A percentile compares a stretch with the other conserved stretches of the same genome.
Evolutionary conservation across 2,797 vertebrate genomes (phyloP).

Genomic region (Balearica regulorum): DNA sequence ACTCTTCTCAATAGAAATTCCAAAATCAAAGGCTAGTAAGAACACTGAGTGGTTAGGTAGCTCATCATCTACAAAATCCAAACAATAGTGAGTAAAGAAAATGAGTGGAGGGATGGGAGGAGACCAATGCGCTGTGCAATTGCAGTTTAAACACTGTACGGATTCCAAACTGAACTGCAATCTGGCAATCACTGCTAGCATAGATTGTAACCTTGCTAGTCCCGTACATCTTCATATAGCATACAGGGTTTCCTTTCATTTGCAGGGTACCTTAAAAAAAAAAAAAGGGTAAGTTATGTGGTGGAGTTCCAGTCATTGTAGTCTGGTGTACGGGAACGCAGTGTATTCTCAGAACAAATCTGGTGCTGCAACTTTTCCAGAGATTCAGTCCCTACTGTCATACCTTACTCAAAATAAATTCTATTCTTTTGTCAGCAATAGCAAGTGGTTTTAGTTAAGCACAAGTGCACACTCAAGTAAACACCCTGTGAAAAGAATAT

Average conservation of each 20-base stretch:
- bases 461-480: not conserved
- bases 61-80: not conserved
- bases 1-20: not conserved
- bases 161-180: not conserved
- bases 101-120: not conserved
- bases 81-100: not conserved
- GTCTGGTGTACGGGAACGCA: not conserved
- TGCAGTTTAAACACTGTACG: not conserved
- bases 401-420: not conserved
- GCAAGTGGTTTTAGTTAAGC: conserved; percentile 7
- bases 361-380: not conserved
- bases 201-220: not conserved
- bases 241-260: not conserved
- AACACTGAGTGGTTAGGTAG: not conserved
- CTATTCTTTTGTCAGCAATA: not conserved
- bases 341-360: not conserved
- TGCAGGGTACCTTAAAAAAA: not conserved
- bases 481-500: not conserved
- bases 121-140: not conserved
- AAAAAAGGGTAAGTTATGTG: not conserved
- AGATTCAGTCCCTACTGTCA: not conserved
- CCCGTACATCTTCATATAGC: not conserved
- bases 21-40: not conserved
- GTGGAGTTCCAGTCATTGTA: not conserved
- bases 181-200: not conserved